Evolutionary conservation across 2,888 invertebrate species (phyloP), one percentile per base, ranked within the genome.

Genomic region (Melitaea athalia): DNA sequence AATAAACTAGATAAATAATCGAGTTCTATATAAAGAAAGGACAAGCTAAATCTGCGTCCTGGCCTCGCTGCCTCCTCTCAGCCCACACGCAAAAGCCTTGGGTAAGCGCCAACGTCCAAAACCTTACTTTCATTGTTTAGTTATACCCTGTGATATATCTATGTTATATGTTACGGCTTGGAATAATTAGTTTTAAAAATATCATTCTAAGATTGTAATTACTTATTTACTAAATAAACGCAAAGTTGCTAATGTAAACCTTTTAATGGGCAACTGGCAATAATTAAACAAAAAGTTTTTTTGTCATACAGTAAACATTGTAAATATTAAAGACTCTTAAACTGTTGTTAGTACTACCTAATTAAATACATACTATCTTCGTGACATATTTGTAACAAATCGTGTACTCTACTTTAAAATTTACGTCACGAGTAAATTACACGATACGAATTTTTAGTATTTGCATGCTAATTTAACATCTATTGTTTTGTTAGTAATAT

Each of bases 41-140:
- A 74, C 71, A 78, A 33, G 42, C 63, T 52, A 57, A 65, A 60
- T 63, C 55, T 65, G 15, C 65, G 63, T 66, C 68, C 65, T 70
- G 76, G 70, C 77, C 76, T 77, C 75, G 77, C 76, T 73, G 71
- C 83, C 84, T 82, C 83, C 84, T 83, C 77, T 75, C 87, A 80
- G 83, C 91, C 90, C 89, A 91, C 90, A 90, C 85, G 79, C 87
- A 78, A 78, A 78, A 78, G 84, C 85, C 87, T 89, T 90, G 88
- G 87, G 78, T 78, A 76, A 80, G 85, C 86, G 85, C 89, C 87
- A 85, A 86, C 86, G 81, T 84, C 79, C 85, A 87, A 57, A 83
- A 89, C 89, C 50, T 62, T 62, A 59, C 67, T 63, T 67, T 67
- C 63, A 66, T 66, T 59, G 69, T 63, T 62, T 64, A 42, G 63